These are phyloP conservation scores for Monopis laevigella DNA, from an alignment of 2,888 invertebrate genomes.

Conservation along the genomic window DNA sequence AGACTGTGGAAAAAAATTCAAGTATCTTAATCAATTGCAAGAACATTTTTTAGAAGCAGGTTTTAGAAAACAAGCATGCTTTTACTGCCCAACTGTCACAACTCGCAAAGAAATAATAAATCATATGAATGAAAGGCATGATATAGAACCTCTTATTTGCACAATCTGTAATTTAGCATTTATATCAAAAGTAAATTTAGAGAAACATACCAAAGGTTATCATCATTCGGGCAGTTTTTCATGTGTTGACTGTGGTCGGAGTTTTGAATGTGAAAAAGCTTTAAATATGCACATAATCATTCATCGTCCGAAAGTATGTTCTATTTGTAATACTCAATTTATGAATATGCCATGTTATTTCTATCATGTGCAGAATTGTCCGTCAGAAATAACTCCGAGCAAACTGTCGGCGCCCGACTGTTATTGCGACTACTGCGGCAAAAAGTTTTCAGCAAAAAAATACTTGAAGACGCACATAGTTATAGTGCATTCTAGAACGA, in stretches of 20 bases:
- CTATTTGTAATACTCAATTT: slow-evolving; percentile 39
- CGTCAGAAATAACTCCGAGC: slow-evolving; percentile 40
- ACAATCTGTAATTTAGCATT: slow-evolving; percentile 43
- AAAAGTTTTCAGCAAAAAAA: slow-evolving; percentile 43
- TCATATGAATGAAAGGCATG: slow-evolving; percentile 33
- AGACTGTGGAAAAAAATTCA: slow-evolving; percentile 38
- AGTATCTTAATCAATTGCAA: slow-evolving; percentile 32
- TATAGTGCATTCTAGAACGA: slow-evolving; percentile 47
- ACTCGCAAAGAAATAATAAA: slow-evolving; percentile 30
- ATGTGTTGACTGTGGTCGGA: slow-evolving; percentile 47
- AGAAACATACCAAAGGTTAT: slow-evolving; percentile 28
- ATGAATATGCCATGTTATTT: slow-evolving; percentile 44
- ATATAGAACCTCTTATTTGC: slow-evolving; percentile 30
- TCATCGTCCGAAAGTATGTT: slow-evolving; percentile 37
- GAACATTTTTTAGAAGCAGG: slow-evolving; percentile 43
- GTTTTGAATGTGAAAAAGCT: slow-evolving; percentile 32
- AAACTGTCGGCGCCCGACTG: slow-evolving; percentile 29
- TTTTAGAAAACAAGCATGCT: slow-evolving; percentile 39
- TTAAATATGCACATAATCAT: slow-evolving; percentile 38
- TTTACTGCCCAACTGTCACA: slow-evolving; percentile 43
- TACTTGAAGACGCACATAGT: slow-evolving; percentile 49
- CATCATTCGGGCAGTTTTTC: slow-evolving; percentile 33
- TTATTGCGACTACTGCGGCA: slow-evolving; percentile 48
- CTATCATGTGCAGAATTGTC: too few species aligned
- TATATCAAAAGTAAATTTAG: slow-evolving; percentile 24